A percentile compares a stretch with the other conserved stretches of the same genome.
Evolutionary conservation across 2,797 vertebrate species (phyloP).

Genomic region (Psittacula derbiana): DNA sequence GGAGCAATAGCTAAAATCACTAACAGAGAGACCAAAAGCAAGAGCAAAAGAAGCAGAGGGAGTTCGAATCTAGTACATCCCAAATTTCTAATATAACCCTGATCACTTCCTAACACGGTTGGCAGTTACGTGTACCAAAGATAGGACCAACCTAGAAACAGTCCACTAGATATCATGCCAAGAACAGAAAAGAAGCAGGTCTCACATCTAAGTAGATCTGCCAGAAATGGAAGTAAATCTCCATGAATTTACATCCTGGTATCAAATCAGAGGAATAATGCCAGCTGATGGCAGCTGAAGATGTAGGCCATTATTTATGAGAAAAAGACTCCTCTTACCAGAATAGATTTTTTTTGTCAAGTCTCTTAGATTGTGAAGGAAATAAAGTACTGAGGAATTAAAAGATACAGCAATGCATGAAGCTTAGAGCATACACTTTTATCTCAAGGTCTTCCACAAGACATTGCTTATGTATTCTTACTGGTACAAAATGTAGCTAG

Average conservation of each 20-base stretch:
- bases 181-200: not conserved
- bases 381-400: not conserved
- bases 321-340: not conserved
- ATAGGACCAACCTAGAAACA: not conserved
- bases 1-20: not conserved
- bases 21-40: not conserved
- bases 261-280: not conserved
- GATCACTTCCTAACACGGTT: not conserved
- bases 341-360: not conserved
- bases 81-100: not conserved
- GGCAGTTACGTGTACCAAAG: not conserved
- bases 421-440: not conserved
- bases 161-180: not conserved
- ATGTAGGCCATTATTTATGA: not conserved
- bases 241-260: not conserved
- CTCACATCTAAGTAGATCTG: not conserved
- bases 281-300: not conserved
- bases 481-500: not conserved
- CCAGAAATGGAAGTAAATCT: not conserved
- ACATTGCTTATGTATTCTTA: not conserved
- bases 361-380: not conserved
- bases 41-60: not conserved
- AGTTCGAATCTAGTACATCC: not conserved
- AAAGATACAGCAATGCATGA: not conserved
- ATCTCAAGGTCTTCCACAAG: not conserved